Evolutionary conservation across 2,113 vertebrate genomes (phyloP).

Genomic region (Beaufortia kweichowensis): DNA sequence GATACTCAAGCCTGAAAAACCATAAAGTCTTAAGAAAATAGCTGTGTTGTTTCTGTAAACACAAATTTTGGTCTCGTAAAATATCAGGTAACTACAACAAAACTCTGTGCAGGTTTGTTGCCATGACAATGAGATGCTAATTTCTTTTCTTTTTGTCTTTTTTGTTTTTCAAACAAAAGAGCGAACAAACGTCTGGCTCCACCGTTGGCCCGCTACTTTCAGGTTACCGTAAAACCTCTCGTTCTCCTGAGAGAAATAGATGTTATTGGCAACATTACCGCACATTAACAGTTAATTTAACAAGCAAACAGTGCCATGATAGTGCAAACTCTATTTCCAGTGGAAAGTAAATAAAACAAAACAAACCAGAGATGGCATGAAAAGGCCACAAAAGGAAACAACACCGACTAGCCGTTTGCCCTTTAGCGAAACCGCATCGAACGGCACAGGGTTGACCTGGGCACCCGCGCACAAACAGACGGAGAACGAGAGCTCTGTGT

Average conservation of each 20-base stretch:
- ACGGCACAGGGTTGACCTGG: slow-evolving; percentile 58
- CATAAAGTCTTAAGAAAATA: slow-evolving; percentile 66
- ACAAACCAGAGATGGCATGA: slow-evolving; percentile 34
- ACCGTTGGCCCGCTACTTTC: slow-evolving; percentile 54
- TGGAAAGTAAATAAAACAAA: slow-evolving; percentile 31
- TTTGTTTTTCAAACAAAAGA: slow-evolving; percentile 53
- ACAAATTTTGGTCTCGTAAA: slow-evolving; percentile 67
- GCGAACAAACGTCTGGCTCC: slow-evolving; percentile 53
- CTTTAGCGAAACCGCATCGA: slow-evolving; percentile 71
- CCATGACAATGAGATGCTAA: slow-evolving; percentile 64
- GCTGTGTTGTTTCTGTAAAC: slow-evolving; percentile 73
- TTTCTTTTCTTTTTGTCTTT: slow-evolving; percentile 26
- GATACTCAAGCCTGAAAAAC: slow-evolving; percentile 55
- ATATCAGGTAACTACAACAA: slow-evolving; percentile 76
- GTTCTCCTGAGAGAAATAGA: slow-evolving; percentile 44
- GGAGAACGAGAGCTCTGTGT: slow-evolving; percentile 64
- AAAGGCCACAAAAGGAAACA: slow-evolving; percentile 47
- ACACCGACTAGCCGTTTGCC: slow-evolving; percentile 62
- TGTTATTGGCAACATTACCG: slow-evolving; percentile 44
- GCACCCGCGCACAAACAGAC: slow-evolving; percentile 39
- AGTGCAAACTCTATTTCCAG: slow-evolving; percentile 26
- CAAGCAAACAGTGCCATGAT: slow-evolving; percentile 13
- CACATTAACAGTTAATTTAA: slow-evolving; percentile 34
- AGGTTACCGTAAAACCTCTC: slow-evolving; percentile 57
- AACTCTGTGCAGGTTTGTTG: slow-evolving; percentile 62